These are phyloP conservation scores for Tinea semifulvella DNA, from an alignment of 2,888 invertebrate species.

Conservation along the genomic window DNA sequence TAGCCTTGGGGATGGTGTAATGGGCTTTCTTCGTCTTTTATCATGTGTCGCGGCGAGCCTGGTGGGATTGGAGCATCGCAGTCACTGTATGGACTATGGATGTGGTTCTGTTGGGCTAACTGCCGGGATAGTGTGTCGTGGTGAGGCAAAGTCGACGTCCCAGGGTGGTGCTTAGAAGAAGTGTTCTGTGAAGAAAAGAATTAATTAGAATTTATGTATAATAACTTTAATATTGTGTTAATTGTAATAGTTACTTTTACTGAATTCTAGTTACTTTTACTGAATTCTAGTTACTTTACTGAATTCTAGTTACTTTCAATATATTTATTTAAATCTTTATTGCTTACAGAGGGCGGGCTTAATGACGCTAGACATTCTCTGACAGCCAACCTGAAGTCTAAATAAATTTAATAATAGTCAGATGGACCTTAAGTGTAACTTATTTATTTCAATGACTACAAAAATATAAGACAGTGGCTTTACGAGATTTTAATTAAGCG, in stretches of 20 bases:
- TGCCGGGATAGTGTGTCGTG: slow-evolving; percentile 66
- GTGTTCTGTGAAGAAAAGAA: slow-evolving; percentile 71
- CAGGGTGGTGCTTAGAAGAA: slow-evolving; percentile 83
- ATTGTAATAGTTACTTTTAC: background rate
- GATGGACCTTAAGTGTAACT: too few relatives aligned
- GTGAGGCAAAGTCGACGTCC: slow-evolving; percentile 72
- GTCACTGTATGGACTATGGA: slow-evolving; percentile 65
- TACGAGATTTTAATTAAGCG: background rate
- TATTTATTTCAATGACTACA: too few relatives aligned
- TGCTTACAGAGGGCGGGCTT: too few relatives aligned
- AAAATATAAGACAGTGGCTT: background rate
- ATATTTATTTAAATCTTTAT: too few relatives aligned
- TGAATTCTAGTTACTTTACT: too few relatives aligned
- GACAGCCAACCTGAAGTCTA: too few relatives aligned
- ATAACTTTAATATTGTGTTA: background rate
- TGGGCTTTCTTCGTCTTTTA: slow-evolving; percentile 52
- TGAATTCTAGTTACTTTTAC: too few relatives aligned
- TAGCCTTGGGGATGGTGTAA: slow-evolving; percentile 51
- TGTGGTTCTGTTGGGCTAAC: slow-evolving; percentile 55
- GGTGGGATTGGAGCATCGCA: slow-evolving; percentile 53
- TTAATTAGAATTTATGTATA: slow-evolving; percentile 3
- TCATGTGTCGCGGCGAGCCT: slow-evolving; percentile 52
- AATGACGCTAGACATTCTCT: too few relatives aligned
- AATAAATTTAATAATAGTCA: too few relatives aligned
- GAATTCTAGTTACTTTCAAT: too few relatives aligned